Base-by-base conservation (phyloP, 64 coral and sea anemone species). In the Platygyra sinensis region DNA sequence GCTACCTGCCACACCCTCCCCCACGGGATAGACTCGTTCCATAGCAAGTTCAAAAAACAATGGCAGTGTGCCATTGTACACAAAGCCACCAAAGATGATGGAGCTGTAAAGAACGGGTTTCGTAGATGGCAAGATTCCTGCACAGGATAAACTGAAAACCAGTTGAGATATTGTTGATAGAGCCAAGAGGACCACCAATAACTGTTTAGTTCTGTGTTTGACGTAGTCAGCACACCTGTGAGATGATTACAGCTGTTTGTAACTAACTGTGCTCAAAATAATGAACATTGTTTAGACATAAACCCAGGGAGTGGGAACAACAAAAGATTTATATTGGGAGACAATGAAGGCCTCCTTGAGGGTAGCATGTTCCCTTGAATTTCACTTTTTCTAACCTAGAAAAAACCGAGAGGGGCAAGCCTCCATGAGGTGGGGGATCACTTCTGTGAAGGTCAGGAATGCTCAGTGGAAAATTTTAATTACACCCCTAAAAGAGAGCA, bases 101-200 rank as follows among this genome's bases (percentile, higher is more conserved):
- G 86, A 91, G 8, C 60, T 36, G 79, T 82, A 95, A 14, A 95
- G 78, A 62, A 91, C 20, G 49, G 64, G 12, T 42, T 82, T 88
- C 59, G 54, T 90, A 14, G 86, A 87, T 67, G 94, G 94, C 13
- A 95, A 32, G 17, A 95, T 63, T 22, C 87, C 64, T 20, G 76
- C 73, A 65, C 94, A 95, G 3, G 83, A 65, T 31, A 95, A 71
- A 65, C 89, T 91, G 82, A 91, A 95, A 10, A 95, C 62, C 30
- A 83, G n/a, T 52, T 82, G 77, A 17, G 59, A 87, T 67, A 74
- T 38, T 9, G 89, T 77, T 12, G 89, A 81, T 2, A 72, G 76
- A 12, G 80, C 18, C 72, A 87, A 88, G 12, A 95, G 60, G 10
- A 81, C 0, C 9, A 88, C 64, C 22, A 91, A 49, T 19, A 95